Evolutionary conservation across 2,888 invertebrate species (phyloP), one percentile per base, ranked within the genome.

Genomic region (Sycophila texana): DNA sequence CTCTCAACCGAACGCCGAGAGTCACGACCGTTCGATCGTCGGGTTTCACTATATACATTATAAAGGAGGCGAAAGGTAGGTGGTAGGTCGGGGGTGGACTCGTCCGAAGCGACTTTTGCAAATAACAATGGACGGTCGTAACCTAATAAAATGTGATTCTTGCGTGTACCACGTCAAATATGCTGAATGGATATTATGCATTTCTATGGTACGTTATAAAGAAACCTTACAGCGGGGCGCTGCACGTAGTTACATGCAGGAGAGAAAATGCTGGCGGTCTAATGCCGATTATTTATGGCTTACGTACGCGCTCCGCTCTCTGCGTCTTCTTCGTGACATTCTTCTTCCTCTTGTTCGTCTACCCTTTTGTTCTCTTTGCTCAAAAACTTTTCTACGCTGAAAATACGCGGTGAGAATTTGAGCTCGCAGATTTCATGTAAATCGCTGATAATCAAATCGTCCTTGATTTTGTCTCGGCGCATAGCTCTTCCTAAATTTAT

Each of bases 121-220:
- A 89, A 89, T 89, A 87, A 82, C 83, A 83, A 80, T 80, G 82
- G 87, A 88, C 88, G 84, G 84, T 72, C 83, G 77, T 89, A 89
- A 89, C 86, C 86, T 88, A 88, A 88, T 89, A 88, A 89, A 88
- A 86, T 84, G 84, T 83, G 82, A 82, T 80, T 82, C 86, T 86
- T 84, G 86, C 87, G 86, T 87, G 86, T 87, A 86, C 83, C 84
- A 84, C 82, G 87, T 88, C 88, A 85, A 87, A 88, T 88, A 86
- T 87, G 84, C 86, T 83, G 84, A 85, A 86, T 86, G 87, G 86
- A 87, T 89, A 87, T 88, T 89, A 88, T 87, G 89, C 89, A 89
- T 89, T 89, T 89, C 85, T 89, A 89, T 85, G 89, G 87, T 85
- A 86, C 85, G 85, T 87, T 87, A 86, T 85, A 82, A 86, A 86